These are phyloP conservation scores for Tetramorium simillimum DNA, from an alignment of 1,140 invertebrate genomes.

Conservation along the genomic window DNA sequence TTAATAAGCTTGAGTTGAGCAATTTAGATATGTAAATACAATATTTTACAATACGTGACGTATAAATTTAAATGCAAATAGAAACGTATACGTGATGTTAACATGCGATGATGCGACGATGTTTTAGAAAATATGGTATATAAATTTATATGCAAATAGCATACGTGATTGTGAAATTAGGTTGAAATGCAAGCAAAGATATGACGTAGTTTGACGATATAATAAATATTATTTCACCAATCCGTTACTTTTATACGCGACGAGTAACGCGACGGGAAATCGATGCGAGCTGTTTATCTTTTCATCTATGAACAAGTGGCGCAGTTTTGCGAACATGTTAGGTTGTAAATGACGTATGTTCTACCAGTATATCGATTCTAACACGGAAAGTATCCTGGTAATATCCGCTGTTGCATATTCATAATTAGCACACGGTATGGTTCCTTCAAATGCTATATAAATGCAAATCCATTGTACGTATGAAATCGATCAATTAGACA, in stretches of 20 bases:
- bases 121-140: neutral
- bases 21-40: neutral
- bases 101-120: neutral
- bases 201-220: neutral
- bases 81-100: neutral
- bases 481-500: neutral
- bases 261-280: neutral
- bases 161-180: neutral
- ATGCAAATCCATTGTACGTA: conserved; percentile 32
- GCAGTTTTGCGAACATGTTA: conserved; percentile 6
- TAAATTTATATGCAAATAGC: conserved; percentile 1
- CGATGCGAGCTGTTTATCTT: conserved; percentile 32
- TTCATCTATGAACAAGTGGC: conserved; percentile 26
- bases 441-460: neutral
- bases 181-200: neutral
- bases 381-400: neutral
- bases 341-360: conserved; percentile 9
- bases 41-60: neutral
- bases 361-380: conserved; percentile 16
- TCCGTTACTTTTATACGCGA: neutral
- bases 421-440: conserved; percentile 9
- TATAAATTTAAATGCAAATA: neutral
- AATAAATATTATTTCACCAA: conserved; percentile 36
- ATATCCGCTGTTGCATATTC: conserved; percentile 21
- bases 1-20: neutral